A percentile compares a stretch with the other conserved stretches of the same genome.
Evolutionary conservation across 1,140 invertebrate genomes (phyloP).

Genomic region (Globodera rostochiensis): DNA sequence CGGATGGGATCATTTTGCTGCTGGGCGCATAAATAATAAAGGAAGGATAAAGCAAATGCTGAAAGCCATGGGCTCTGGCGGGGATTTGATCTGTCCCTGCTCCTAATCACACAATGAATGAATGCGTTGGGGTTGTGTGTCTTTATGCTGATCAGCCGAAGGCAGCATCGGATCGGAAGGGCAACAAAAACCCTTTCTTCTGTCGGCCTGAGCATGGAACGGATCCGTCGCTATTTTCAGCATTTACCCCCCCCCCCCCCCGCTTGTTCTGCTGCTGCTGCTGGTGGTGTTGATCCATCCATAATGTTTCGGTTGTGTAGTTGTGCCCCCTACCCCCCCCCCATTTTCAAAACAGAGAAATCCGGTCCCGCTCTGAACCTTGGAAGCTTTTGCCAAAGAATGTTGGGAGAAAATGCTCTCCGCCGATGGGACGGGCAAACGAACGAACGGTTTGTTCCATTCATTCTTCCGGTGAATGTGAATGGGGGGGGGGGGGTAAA

Average conservation of each 20-base stretch:
- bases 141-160: neutral
- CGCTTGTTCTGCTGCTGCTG: neutral
- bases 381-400: neutral
- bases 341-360: no score
- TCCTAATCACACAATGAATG: neutral
- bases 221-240: neutral
- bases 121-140: neutral
- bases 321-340: no score
- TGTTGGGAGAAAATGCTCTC: neutral
- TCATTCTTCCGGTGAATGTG: neutral
- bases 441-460: neutral
- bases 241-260: neutral
- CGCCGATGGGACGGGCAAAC: neutral
- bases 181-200: neutral
- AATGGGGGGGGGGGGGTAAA: neutral
- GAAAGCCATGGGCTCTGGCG: no score
- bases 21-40: neutral
- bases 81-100: neutral
- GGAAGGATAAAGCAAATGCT: no score
- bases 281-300: neutral
- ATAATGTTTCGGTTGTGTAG: neutral
- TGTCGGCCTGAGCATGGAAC: neutral
- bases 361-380: no score
- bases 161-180: neutral
- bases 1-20: neutral